phyloP scores from a whole-genome alignment of 2,888 invertebrate genomes.

The Anagyrus pseudococci region DNA sequence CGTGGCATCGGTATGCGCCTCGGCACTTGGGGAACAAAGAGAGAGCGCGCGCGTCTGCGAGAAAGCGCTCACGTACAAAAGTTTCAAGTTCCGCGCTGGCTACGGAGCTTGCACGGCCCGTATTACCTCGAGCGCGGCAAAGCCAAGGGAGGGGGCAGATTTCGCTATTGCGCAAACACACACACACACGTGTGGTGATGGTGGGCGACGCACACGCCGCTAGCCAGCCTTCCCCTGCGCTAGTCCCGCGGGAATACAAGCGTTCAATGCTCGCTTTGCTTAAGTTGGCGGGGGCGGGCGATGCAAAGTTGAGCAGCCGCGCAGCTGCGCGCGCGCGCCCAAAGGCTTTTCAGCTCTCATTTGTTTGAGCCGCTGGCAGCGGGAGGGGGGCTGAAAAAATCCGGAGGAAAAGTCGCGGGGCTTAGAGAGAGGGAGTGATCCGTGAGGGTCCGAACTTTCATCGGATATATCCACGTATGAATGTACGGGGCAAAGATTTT shows the following conservation, averaged over 20 bases:
- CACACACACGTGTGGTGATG: too few species aligned
- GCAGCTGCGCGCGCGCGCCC: constrained; percentile 19
- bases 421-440: neutral
- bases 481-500: constrained; percentile 13
- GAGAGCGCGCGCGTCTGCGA: constrained; percentile 24
- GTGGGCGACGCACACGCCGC: too few species aligned
- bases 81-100: constrained; percentile 7
- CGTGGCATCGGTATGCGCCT: constrained; percentile 35
- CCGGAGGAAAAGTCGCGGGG: neutral
- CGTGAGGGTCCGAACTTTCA: too few species aligned
- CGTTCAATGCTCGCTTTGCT: constrained; percentile 36
- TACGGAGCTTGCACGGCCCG: neutral
- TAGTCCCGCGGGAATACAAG: too few species aligned
- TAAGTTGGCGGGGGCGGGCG: constrained; percentile 23
- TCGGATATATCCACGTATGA: neutral
- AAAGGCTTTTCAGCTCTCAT: constrained; percentile 31
- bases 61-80: constrained; percentile 34
- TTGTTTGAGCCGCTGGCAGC: constrained; percentile 10
- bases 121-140: neutral
- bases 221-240: too few species aligned
- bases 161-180: neutral
- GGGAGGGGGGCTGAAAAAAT: neutral
- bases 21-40: constrained; percentile 18
- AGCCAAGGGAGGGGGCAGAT: neutral
- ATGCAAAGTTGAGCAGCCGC: constrained; percentile 32